Percentiles rank a stretch among this genome's conserved stretches.
phyloP scores from a whole-genome alignment of 2,888 invertebrate genomes.

The Fragum whitleyi region DNA sequence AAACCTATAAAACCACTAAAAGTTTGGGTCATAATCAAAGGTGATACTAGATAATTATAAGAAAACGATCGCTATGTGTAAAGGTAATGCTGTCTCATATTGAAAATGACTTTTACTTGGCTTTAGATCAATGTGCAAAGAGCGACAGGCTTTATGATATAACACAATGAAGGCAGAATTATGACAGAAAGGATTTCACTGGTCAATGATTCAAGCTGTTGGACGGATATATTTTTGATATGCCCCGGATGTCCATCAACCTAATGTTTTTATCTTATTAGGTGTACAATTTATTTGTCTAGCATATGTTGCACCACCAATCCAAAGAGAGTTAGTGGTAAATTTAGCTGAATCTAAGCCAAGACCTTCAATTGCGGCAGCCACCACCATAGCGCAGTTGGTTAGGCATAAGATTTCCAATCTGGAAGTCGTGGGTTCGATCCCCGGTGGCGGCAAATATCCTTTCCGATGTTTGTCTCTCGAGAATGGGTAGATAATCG shows the following conservation, averaged over 20 bases:
- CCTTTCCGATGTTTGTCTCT: too few relatives aligned
- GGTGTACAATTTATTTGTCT: neutral
- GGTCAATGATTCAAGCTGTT: neutral
- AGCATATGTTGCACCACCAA: neutral
- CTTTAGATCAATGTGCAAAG: neutral
- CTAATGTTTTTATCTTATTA: neutral
- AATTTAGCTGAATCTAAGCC: neutral
- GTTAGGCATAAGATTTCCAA: too few relatives aligned
- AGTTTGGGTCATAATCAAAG: too few relatives aligned
- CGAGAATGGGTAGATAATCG: too few relatives aligned
- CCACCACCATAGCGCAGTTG: too few relatives aligned
- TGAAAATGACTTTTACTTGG: too few relatives aligned
- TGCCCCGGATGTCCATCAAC: neutral
- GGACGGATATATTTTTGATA: neutral
- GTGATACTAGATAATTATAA: neutral
- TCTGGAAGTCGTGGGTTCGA: too few relatives aligned
- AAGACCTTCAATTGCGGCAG: neutral
- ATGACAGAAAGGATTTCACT: neutral
- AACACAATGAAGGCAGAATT: neutral
- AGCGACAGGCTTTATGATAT: neutral
- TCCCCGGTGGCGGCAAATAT: too few relatives aligned
- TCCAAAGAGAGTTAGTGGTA: neutral
- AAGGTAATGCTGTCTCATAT: neutral
- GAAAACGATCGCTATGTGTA: neutral
- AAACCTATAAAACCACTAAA: too few relatives aligned